Conservation (phyloP, 2,888 invertebrate genomes). For the Aradus depressus region DNA sequence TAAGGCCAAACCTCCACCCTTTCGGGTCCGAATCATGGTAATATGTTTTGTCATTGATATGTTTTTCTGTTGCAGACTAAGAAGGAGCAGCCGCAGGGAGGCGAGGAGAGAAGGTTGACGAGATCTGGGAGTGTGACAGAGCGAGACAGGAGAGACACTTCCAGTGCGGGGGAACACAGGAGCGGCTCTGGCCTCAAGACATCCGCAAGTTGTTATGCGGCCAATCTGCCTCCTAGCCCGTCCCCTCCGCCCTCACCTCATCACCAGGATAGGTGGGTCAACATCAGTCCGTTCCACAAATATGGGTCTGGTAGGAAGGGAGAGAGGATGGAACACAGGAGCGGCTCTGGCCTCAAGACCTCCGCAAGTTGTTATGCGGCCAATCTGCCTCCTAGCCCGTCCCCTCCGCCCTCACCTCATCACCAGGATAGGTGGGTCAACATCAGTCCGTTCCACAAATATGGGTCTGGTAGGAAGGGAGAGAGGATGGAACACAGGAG, state of each 20-base stretch:
- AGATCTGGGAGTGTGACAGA: conserved; percentile 23
- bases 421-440: conserved; percentile 7
- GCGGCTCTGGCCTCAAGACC: conserved; percentile 13
- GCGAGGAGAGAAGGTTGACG: conserved; percentile 19
- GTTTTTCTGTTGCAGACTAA: no score
- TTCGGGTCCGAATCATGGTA: no score
- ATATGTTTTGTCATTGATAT: no score
- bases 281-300: conserved; percentile 35
- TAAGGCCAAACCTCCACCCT: no score
- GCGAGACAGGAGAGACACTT: background rate
- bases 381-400: conserved; percentile 12
- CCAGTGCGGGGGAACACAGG: background rate
- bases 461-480: no score
- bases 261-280: conserved; percentile 6
- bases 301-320: no score
- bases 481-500: background rate
- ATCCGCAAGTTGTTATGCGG: conserved; percentile 13
- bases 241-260: conserved; percentile 19
- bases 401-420: conserved; percentile 19
- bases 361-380: conserved; percentile 15
- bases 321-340: background rate
- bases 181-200: conserved; percentile 12
- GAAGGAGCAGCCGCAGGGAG: background rate
- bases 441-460: conserved; percentile 35
- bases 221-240: conserved; percentile 15